Evolutionary conservation across 2,113 vertebrate genomes (phyloP).

Genomic region (Phrynosoma platyrhinos): DNA sequence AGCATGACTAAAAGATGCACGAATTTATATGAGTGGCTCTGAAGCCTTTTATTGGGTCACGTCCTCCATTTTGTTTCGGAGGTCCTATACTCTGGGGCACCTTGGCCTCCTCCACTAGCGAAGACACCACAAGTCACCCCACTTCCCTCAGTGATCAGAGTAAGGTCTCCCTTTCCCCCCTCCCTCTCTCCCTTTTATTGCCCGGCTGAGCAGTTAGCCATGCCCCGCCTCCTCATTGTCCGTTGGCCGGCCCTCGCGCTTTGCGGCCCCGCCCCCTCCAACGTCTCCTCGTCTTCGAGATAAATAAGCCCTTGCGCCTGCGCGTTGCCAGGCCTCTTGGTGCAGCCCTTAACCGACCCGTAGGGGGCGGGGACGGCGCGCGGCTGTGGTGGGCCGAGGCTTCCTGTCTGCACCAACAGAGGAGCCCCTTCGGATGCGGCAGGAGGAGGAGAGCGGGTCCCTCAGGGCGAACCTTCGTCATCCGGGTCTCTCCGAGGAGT

Average conservation of each 20-base stretch:
- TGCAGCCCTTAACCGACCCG: not conserved
- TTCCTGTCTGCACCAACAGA: not conserved
- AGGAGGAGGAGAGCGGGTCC: slow-evolving; percentile 34
- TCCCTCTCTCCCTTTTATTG: not conserved
- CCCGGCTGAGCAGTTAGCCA: not conserved
- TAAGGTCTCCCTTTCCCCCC: not conserved
- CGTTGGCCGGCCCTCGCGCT: not conserved
- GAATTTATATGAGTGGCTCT: too few species aligned
- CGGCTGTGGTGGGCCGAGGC: not conserved
- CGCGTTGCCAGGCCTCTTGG: not conserved
- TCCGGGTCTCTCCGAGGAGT: not conserved
- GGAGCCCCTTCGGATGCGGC: not conserved
- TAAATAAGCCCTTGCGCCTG: not conserved
- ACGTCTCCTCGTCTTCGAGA: not conserved
- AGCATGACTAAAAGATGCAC: too few species aligned
- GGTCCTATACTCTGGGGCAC: too few species aligned
- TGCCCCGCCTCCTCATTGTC: not conserved
- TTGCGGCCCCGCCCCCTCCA: accelerated
- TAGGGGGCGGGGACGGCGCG: not conserved
- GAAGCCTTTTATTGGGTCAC: too few species aligned
- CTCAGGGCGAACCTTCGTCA: not conserved
- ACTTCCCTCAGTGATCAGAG: too few species aligned
- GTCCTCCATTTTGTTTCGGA: too few species aligned
- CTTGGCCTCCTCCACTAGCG: too few species aligned
- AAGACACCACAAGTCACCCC: too few species aligned